Base-by-base conservation (phyloP, 2,113 vertebrate species). In the Poicephalus meyeri region DNA sequence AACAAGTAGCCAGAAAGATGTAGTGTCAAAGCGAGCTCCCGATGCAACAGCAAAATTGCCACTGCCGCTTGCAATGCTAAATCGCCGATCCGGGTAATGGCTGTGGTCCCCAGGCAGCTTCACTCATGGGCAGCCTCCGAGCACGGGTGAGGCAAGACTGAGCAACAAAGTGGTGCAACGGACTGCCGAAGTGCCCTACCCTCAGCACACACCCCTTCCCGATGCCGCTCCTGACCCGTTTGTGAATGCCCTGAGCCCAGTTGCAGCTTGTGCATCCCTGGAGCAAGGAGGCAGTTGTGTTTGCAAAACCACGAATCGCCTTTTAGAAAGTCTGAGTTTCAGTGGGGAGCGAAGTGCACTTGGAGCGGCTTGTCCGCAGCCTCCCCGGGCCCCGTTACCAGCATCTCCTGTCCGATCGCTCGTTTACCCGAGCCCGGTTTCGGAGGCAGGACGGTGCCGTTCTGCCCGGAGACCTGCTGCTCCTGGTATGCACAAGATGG, bases 281-380 rank as follows among this genome's bases (percentile, higher is more conserved):
- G 9, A 16, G 39, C n/a, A 0, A 6, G 44, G 65, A 52, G 8
- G 21, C 2, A 9, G 21, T 1, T 13, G 18, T 2, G 18, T 21
- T 33, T 5, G 42, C 39, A 7, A 5, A n/a, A 24, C 18, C 66
- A 0, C 20, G 1, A 0, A 8, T 9, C 13, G 15, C 52, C 44
- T 19, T 9, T 15, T 0, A 3, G 60, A 14, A 18, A 11, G 0
- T 52, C 35, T 9, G 5, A 2, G 17, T 20, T 8, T 3, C 26
- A 1, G 17, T 1, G 14, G 11, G 53, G 29, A 20, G 9, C 0
- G 16, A 2, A 7, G 42, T 2, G 58, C 53, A 0, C 17, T 8
- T 2, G 70, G 61, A 31, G 71, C 4, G 23, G 12, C 26, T 2
- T 11, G 18, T 21, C 55, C 2, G 41, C 78, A 35, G 69, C 66